Percentiles rank a stretch among this genome's conserved stretches.
phyloP scores from a whole-genome alignment of 2,888 invertebrate genomes.

The Monoplex corrugatus region DNA sequence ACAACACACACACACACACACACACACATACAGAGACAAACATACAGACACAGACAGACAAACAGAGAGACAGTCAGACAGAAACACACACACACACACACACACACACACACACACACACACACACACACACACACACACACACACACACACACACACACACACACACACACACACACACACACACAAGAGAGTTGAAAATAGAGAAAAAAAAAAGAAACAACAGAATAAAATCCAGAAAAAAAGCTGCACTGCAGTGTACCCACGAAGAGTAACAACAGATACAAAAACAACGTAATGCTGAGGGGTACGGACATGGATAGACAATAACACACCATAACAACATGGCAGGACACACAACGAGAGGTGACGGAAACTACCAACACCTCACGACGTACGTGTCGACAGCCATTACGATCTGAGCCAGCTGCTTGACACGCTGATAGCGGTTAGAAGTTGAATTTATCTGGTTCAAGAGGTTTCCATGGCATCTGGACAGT shows the following conservation, averaged over 20 bases:
- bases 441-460: no score
- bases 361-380: not conserved
- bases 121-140: not conserved
- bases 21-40: not conserved
- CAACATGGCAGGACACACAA: not conserved
- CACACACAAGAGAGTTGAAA: not conserved
- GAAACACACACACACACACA: not conserved
- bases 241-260: not conserved
- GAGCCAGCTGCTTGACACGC: no score
- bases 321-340: no score
- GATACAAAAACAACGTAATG: no score
- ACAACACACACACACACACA: slow-evolving; percentile 6
- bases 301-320: no score
- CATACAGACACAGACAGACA: not conserved
- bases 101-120: slow-evolving; percentile 1
- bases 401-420: no score
- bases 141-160: not conserved
- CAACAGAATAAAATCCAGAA: not conserved
- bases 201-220: not conserved
- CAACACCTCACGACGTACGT: no score
- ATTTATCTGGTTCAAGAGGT: no score
- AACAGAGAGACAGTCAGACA: not conserved
- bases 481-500: no score
- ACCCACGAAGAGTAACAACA: no score
- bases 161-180: slow-evolving; percentile 12